Evolutionary conservation across 2,888 invertebrate genomes (phyloP), one percentile per base, ranked within the genome.

Genomic region (Ormia ochracea): DNA sequence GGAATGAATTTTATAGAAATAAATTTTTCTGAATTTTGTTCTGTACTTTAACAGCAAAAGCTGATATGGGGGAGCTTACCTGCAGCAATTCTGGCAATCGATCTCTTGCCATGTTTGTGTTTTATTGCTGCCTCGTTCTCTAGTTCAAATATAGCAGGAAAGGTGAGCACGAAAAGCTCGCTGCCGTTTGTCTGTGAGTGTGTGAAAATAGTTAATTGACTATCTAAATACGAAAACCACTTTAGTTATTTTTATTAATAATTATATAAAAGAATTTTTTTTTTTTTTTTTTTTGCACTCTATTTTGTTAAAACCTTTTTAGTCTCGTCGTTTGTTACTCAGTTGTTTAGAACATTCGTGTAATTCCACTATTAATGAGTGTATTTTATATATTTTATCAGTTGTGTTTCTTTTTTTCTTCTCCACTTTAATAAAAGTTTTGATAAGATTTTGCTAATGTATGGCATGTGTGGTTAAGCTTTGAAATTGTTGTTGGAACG

Each of bases 41-140:
- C 23, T 19, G n/a, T n/a, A 14, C 38, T 28, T 31, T 21, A 23
- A 12, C n/a, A 43, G 17, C 14, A 45, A 54, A 10, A 14, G 36
- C 50, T 56, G 36, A 45, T 56, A 73, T 45, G 45, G 38, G 6
- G 7, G 59, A 69, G 65, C 85, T 87, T 84, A 89, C 89, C 88
- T 88, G 88, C 68, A 89, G 83, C 83, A 89, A 85, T 82, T 89
- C 89, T 26, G 88, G 87, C 70, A 89, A 85, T 82, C 89, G 87
- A 82, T 89, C 89, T 86, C 85, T 85, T 77, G 86, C 87, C 89
- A 89, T 89, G 83, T 70, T 79, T 74, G 17, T 36, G 26, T 19
- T 48, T 12, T 19, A 45, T 81, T 70, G n/a, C n/a, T 68, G 61
- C 28, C 66, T 56, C 41, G 43, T 77, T 75, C 75, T 69, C 76